Base-by-base conservation (phyloP, 2,888 invertebrate genomes). In the Octodonta nipae region DNA sequence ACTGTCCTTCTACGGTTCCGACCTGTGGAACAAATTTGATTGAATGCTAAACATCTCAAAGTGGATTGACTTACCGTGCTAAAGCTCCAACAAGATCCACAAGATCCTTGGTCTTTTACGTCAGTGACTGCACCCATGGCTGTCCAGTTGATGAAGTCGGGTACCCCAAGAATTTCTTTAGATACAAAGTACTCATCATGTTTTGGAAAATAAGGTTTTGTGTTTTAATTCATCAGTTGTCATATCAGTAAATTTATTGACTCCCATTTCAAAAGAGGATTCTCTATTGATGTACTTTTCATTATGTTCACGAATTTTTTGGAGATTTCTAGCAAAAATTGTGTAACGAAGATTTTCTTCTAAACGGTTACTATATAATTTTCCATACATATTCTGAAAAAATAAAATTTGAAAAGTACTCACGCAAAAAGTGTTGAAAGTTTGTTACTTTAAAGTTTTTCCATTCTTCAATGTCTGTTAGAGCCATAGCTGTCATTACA, bases 21-120 rank as follows among this genome's bases (percentile, higher is more conserved):
- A 91, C 92, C 78, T n/a, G n/a, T n/a, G n/a, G n/a, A n/a, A n/a
- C n/a, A n/a, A n/a, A n/a, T n/a, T n/a, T n/a, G n/a, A n/a, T 87
- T n/a, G 5, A 26, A 3, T 14, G 4, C n/a, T 10, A 28, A 16
- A 20, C 15, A 70, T 75, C 73, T n/a, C n/a, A n/a, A n/a, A n/a
- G n/a, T n/a, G n/a, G n/a, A n/a, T n/a, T 25, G 42, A 71, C 76
- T 73, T 62, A 80, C 78, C 12, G 83, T 66, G 51, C 87, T 87
- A 70, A 92, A 92, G 26, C 88, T 75, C 91, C 91, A 92, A 69
- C 89, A 91, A 3, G 85, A 85, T 37, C 88, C 89, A 62, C 89
- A 89, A 52, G 75, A 75, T 52, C 81, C 86, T 70, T 92, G 91
- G 68, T 92, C 80, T 64, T 92, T 91, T 42, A 92, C 67, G 1